A percentile compares a stretch with the other conserved stretches of the same genome.
These are phyloP conservation scores for Saxidomus purpurata DNA, from an alignment of 1,140 invertebrate genomes.

Conservation along the genomic window DNA sequence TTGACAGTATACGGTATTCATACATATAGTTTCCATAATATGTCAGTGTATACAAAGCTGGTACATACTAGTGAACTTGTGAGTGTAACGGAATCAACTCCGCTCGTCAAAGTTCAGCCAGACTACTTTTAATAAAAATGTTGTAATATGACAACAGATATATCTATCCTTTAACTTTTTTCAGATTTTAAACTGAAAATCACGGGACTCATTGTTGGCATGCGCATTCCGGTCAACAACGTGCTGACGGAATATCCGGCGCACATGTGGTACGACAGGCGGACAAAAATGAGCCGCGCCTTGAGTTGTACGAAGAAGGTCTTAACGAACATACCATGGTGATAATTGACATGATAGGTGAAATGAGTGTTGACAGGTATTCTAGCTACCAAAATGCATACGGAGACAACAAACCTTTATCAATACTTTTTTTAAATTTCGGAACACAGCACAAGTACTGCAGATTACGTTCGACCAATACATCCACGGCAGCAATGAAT, in stretches of 20 bases:
- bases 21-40: too few species aligned
- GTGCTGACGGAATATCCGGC: constrained; percentile 91
- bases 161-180: too few species aligned
- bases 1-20: too few species aligned
- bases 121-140: too few species aligned
- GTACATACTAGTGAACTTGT: too few species aligned
- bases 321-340: constrained; percentile 75
- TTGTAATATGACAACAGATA: too few species aligned
- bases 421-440: constrained; percentile 87
- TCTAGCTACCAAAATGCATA: constrained; percentile 71
- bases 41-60: too few species aligned
- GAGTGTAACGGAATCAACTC: too few species aligned
- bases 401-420: constrained; percentile 75
- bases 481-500: too few species aligned
- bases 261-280: constrained; percentile 72
- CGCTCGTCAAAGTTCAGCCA: too few species aligned
- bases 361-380: constrained; percentile 71
- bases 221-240: constrained; percentile 94
- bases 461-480: too few species aligned
- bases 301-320: constrained; percentile 75
- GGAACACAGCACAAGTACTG: too few species aligned
- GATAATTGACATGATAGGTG: constrained; percentile 76
- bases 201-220: constrained; percentile 96
- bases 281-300: constrained; percentile 69
- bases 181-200: constrained; percentile 85